These are phyloP conservation scores for Sparus aurata DNA, from an alignment of 2,797 vertebrate species.

Conservation along the genomic window DNA sequence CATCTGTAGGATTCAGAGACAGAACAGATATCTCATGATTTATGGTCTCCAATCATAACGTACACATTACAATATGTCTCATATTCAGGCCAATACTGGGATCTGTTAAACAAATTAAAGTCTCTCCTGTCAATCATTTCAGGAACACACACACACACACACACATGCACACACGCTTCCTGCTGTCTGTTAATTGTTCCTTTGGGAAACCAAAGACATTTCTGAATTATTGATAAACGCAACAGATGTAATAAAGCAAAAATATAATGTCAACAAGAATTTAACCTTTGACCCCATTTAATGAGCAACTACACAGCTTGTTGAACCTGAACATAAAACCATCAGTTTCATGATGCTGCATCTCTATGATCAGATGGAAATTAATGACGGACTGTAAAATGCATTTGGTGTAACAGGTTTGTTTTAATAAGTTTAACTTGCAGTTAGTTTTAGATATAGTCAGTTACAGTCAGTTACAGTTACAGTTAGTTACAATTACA, in stretches of 20 bases:
- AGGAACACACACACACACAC: conserved; percentile 4
- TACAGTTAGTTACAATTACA: not conserved
- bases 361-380: too few relatives aligned
- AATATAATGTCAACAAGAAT: not conserved
- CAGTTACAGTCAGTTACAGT: not conserved
- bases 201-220: conserved; percentile 42
- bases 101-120: not conserved
- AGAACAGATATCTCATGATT: not conserved
- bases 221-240: conserved; percentile 71
- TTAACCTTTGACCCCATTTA: not conserved
- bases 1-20: not conserved
- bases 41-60: too few relatives aligned
- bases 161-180: conserved; percentile 6
- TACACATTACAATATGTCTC: too few relatives aligned
- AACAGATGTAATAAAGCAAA: conserved; percentile 18
- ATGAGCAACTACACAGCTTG: not conserved
- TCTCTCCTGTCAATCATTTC: conserved; percentile 4
- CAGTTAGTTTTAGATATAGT: too few relatives aligned
- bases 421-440: too few relatives aligned
- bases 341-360: too few relatives aligned
- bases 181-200: conserved; percentile 71
- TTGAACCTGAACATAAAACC: not conserved
- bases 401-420: too few relatives aligned
- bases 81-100: too few relatives aligned
- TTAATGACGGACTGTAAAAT: too few relatives aligned